These are phyloP conservation scores for Cisticola juncidis DNA, from an alignment of 2,113 vertebrate species.

Conservation along the genomic window DNA sequence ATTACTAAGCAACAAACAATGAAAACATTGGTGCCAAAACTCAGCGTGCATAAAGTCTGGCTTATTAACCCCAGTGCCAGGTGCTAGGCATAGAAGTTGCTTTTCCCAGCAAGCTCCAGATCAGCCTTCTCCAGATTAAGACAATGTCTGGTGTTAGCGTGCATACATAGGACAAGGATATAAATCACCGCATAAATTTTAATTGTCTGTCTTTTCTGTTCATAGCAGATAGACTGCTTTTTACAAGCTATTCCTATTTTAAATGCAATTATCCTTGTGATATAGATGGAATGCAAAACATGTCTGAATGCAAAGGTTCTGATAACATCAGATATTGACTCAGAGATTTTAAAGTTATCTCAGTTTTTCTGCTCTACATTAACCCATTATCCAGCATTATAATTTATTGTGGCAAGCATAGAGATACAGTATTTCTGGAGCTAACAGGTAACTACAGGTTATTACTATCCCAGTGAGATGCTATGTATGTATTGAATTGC, in stretches of 20 bases:
- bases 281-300: conserved; percentile 1
- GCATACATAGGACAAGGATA: background rate
- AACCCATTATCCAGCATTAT: background rate
- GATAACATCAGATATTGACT: background rate
- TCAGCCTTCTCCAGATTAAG: background rate
- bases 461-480: background rate
- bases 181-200: background rate
- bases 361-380: background rate
- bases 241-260: background rate
- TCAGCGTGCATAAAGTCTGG: background rate
- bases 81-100: background rate
- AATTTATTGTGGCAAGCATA: background rate
- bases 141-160: background rate
- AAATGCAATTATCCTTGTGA: background rate
- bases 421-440: background rate
- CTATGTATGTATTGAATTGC: background rate
- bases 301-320: background rate
- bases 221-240: background rate
- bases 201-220: background rate
- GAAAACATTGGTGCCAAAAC: background rate
- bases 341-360: background rate
- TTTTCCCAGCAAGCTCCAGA: background rate
- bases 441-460: background rate
- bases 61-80: background rate
- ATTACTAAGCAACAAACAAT: background rate